These are phyloP conservation scores for Euura lappo DNA, from an alignment of 1,140 invertebrate genomes.

Conservation along the genomic window DNA sequence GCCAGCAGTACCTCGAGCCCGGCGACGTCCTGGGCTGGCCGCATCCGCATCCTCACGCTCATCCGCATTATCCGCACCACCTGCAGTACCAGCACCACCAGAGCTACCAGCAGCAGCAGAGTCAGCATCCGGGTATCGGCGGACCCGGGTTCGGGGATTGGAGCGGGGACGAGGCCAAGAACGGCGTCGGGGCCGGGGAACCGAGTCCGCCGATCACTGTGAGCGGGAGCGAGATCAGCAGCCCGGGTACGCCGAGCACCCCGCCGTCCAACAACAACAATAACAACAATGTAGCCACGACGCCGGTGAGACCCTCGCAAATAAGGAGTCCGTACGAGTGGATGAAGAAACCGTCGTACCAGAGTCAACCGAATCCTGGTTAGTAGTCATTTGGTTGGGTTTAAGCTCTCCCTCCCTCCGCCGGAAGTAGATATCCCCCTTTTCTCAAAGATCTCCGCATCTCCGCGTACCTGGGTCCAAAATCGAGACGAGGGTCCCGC, in stretches of 20 bases:
- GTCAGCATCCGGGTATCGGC: slow-evolving; percentile 18
- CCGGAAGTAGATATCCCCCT: neutral
- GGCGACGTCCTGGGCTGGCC: slow-evolving; percentile 24
- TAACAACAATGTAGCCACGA: slow-evolving; percentile 43
- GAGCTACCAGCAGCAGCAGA: slow-evolving; percentile 27
- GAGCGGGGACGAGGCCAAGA: slow-evolving; percentile 44
- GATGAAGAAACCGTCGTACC: slow-evolving; percentile 88
- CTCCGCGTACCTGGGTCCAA: neutral
- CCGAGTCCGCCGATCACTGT: slow-evolving; percentile 69
- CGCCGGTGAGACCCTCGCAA: slow-evolving; percentile 65
- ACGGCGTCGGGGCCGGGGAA: slow-evolving; percentile 40
- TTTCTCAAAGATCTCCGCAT: slow-evolving; percentile 15
- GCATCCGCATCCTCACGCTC: slow-evolving; percentile 33
- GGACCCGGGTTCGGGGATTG: slow-evolving; percentile 35
- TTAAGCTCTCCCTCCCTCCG: no score
- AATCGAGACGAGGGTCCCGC: slow-evolving; percentile 25
- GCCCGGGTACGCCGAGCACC: slow-evolving; percentile 59
- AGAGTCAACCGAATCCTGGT: slow-evolving; percentile 83
- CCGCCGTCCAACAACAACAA: slow-evolving; percentile 38
- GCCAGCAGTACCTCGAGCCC: slow-evolving; percentile 41
- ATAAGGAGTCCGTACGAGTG: slow-evolving; percentile 83
- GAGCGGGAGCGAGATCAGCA: slow-evolving; percentile 71
- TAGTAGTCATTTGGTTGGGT: slow-evolving; percentile 46
- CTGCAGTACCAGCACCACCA: slow-evolving; percentile 39
- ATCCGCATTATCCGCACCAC: slow-evolving; percentile 49